These are phyloP conservation scores for Narcine bancroftii DNA, from an alignment of 2,113 vertebrate genomes.

Conservation along the genomic window DNA sequence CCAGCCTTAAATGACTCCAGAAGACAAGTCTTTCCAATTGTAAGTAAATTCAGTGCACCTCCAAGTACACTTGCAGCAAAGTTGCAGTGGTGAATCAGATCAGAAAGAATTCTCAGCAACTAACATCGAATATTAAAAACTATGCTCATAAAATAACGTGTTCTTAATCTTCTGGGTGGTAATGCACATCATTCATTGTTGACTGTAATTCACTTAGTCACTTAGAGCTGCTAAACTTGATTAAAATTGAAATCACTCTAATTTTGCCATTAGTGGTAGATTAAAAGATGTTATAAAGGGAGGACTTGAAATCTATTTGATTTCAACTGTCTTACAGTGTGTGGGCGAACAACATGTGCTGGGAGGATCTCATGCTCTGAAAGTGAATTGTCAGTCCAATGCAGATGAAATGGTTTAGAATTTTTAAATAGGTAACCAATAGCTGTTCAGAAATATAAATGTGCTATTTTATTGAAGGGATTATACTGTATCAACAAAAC, in stretches of 20 bases:
- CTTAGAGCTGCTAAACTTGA: background rate
- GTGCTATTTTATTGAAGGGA: background rate
- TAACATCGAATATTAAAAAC: background rate
- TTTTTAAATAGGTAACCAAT: no score
- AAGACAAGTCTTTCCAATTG: background rate
- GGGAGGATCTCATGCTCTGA: background rate
- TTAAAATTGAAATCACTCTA: background rate
- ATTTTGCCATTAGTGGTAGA: no score
- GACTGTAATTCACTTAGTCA: no score
- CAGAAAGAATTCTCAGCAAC: background rate
- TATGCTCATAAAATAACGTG: no score
- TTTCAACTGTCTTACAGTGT: background rate
- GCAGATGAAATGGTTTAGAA: no score
- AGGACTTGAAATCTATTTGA: no score
- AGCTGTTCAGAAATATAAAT: background rate
- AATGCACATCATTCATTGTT: no score
- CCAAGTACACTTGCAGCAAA: no score
- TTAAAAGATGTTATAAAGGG: no score
- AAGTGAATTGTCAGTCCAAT: background rate
- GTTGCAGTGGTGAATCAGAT: background rate
- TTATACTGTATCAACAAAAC: background rate
- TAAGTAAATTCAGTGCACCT: background rate
- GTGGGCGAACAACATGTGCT: background rate
- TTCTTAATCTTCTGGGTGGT: no score
- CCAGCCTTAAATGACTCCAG: background rate